These are phyloP conservation scores for sheep (Ovis aries) DNA, from an alignment of 2,113 vertebrate species.

Conservation along the genomic window DNA sequence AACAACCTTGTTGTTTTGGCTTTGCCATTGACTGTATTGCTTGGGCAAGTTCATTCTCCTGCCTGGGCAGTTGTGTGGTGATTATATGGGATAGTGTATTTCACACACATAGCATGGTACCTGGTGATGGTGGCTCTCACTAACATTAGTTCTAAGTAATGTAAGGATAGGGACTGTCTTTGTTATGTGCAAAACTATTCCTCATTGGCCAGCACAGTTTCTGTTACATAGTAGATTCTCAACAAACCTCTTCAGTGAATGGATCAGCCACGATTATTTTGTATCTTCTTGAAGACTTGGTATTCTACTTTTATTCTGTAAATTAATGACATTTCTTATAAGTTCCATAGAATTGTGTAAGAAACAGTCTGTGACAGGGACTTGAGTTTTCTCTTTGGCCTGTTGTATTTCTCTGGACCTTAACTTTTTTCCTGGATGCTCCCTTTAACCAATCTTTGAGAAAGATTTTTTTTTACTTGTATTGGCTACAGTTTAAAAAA, in stretches of 20 bases:
- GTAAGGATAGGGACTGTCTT: neutral
- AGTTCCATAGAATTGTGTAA: neutral
- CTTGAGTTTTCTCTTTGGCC: neutral
- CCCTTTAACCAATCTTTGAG: neutral
- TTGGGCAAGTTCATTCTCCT: neutral
- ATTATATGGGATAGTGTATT: neutral
- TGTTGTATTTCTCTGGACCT: neutral
- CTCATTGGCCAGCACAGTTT: neutral
- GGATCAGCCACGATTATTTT: neutral
- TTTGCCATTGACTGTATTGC: neutral
- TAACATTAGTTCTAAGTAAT: neutral
- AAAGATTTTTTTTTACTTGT: neutral
- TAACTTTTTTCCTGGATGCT: neutral
- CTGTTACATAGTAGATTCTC: neutral
- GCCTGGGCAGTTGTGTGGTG: neutral
- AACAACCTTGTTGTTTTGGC: neutral
- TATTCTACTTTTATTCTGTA: neutral
- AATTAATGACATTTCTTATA: neutral
- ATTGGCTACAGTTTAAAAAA: neutral
- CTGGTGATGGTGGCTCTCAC: neutral
- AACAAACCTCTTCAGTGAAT: neutral
- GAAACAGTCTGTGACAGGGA: neutral
- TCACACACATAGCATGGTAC: neutral
- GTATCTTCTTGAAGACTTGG: neutral
- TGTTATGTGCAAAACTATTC: neutral